Conservation (phyloP, 2,113 vertebrate genomes). For the Actenoides lindsayi region DNA sequence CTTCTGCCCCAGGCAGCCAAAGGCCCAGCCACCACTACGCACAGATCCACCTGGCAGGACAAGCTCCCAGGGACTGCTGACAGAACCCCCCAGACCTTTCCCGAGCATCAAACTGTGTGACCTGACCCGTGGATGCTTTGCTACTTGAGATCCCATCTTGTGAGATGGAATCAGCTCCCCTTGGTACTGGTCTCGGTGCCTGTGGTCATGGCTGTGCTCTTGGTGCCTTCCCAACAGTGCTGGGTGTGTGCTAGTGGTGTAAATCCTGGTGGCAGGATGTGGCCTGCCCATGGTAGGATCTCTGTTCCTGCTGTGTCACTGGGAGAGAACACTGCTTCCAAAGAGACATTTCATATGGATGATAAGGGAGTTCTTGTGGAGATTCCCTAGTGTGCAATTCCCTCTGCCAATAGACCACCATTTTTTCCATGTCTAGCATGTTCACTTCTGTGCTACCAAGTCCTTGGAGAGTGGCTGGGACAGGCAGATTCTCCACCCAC, state of each 20-base stretch:
- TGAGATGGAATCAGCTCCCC: not conserved
- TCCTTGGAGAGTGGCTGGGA: too few relatives aligned
- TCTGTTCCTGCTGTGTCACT: not conserved
- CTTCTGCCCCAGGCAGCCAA: not conserved
- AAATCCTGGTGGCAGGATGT: not conserved
- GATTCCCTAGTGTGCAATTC: too few relatives aligned
- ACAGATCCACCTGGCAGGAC: not conserved
- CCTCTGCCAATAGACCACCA: too few relatives aligned
- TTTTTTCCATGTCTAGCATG: too few relatives aligned
- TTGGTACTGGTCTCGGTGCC: not conserved
- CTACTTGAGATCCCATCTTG: not conserved
- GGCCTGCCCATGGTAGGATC: not conserved
- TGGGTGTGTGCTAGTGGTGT: not conserved
- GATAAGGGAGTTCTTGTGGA: too few relatives aligned
- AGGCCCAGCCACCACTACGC: not conserved
- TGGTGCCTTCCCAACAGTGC: not conserved
- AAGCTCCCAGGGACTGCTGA: not conserved
- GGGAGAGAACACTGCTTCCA: not conserved
- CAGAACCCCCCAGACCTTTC: not conserved
- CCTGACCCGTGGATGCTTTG: not conserved
- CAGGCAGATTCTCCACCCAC: too few relatives aligned
- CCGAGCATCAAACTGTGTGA: too few relatives aligned
- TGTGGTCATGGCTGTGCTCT: not conserved
- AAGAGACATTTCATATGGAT: not conserved
- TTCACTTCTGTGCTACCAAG: too few relatives aligned